Percentiles rank a stretch among this genome's conserved stretches.
Evolutionary conservation across 2,113 vertebrate genomes (phyloP).

Genomic region (Conger conger): DNA sequence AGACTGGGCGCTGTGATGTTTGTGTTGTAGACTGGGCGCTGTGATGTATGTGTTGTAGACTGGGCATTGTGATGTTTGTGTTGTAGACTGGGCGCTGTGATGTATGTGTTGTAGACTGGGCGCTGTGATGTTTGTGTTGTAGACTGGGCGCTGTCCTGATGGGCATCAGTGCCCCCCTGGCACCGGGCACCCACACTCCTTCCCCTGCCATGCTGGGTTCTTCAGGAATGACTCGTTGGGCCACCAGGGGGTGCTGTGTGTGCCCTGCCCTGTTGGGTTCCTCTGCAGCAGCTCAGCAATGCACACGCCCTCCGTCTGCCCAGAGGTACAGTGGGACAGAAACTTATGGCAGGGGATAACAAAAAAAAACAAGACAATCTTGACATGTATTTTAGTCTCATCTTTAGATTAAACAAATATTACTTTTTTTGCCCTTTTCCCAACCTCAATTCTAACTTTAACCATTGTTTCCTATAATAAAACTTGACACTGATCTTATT

Average conservation of each 20-base stretch:
- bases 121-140: constrained; percentile 42
- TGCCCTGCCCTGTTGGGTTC: constrained; percentile 68
- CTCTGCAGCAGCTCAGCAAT: constrained; percentile 74
- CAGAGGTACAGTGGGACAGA: constrained; percentile 57
- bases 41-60: constrained; percentile 35
- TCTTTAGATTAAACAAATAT: too few species aligned
- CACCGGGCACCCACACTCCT: constrained; percentile 76
- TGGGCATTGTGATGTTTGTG: constrained; percentile 24
- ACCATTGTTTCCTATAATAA: too few species aligned
- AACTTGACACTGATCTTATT: too few species aligned
- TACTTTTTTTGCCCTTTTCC: too few species aligned
- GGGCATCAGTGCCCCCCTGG: constrained; percentile 78
- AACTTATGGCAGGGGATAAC: constrained; percentile 31
- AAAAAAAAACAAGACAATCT: too few species aligned
- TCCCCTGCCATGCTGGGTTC: constrained; percentile 74
- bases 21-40: constrained; percentile 75
- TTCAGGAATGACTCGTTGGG: constrained; percentile 73
- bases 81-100: constrained; percentile 77
- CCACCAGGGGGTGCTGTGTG: constrained; percentile 64
- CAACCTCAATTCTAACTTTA: too few species aligned
- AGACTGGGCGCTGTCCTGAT: constrained; percentile 81
- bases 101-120: neutral
- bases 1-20: neutral
- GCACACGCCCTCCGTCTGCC: constrained; percentile 69
- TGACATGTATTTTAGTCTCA: too few species aligned